Percentiles rank a stretch among this genome's conserved stretches.
Conservation (phyloP, 1,140 invertebrate species). For the Drosophila melanica region DNA sequence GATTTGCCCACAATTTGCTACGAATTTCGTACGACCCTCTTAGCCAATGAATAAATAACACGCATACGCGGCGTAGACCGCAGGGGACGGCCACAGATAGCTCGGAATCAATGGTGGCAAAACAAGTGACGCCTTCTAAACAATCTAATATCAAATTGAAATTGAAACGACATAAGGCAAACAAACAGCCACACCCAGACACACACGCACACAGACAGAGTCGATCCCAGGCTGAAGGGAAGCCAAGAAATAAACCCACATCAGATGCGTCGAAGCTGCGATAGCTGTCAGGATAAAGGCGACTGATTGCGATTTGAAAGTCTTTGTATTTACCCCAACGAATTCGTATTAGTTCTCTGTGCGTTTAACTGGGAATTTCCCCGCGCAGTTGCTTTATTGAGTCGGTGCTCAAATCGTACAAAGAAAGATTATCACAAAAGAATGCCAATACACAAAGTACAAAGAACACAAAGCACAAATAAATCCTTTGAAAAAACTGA, state of each 20-base stretch:
- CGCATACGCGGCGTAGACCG: slow-evolving; percentile 12
- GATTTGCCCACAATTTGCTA: slow-evolving; percentile 34
- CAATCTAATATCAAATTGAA: slow-evolving; percentile 69
- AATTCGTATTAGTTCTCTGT: slow-evolving; percentile 53
- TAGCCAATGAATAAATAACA: slow-evolving; percentile 66
- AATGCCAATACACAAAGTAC: slow-evolving; percentile 3
- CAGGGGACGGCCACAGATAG: slow-evolving; percentile 1
- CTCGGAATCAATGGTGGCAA: slow-evolving; percentile 47
- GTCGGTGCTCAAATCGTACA: slow-evolving; percentile 6
- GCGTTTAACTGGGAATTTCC: slow-evolving; percentile 2
- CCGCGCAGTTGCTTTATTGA: neutral
- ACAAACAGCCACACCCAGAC: slow-evolving; percentile 14
- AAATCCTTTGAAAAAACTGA: slow-evolving; percentile 39
- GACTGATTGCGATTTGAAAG: slow-evolving; percentile 63
- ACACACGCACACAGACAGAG: slow-evolving; percentile 19
- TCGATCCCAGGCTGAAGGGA: slow-evolving; percentile 1
- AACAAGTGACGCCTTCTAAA: slow-evolving; percentile 35
- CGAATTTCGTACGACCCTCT: slow-evolving; percentile 1
- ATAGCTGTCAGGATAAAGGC: slow-evolving; percentile 46
- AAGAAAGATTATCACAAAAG: slow-evolving; percentile 45
- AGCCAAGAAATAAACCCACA: slow-evolving; percentile 20
- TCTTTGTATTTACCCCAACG: slow-evolving; percentile 54
- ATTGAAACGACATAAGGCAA: slow-evolving; percentile 54
- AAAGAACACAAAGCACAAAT: slow-evolving; percentile 42
- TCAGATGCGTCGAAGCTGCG: slow-evolving; percentile 13